Conservation (phyloP, 2,113 vertebrate genomes). For the Pseudorasbora parva region DNA sequence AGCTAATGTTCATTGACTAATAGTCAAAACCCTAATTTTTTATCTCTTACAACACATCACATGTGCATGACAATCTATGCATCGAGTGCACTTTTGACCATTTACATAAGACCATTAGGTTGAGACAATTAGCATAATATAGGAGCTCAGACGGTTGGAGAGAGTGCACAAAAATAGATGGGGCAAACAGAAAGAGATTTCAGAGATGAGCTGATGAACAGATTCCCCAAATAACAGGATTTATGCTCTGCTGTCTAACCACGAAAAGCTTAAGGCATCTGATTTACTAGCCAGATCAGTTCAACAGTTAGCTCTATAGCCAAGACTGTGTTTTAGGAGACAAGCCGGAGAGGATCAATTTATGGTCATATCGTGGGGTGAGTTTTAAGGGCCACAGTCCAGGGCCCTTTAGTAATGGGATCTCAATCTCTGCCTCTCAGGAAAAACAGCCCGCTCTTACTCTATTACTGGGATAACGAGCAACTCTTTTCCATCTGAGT, state of each 20-base stretch:
- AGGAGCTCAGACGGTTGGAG: not conserved
- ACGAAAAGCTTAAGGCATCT: not conserved
- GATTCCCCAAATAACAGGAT: conserved; percentile 16
- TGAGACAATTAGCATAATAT: not conserved
- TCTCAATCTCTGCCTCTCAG: conserved; percentile 18
- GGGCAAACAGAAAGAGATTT: not conserved
- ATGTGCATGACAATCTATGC: not conserved
- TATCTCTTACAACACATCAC: not conserved
- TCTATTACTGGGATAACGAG: conserved; percentile 27
- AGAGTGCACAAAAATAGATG: not conserved
- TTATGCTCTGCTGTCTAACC: conserved; percentile 23
- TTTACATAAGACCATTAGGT: not conserved
- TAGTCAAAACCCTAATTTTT: not conserved
- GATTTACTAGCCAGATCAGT: not conserved
- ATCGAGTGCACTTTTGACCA: not conserved
- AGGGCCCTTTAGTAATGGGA: conserved; percentile 6
- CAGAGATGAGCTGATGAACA: not conserved
- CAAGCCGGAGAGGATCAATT: conserved; percentile 10
- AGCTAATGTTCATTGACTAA: not conserved
- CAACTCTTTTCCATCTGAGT: conserved; percentile 14
- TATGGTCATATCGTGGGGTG: not conserved
- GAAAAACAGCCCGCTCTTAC: conserved; percentile 10
- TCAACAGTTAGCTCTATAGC: conserved; percentile 20
- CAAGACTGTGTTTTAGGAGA: conserved; percentile 29
- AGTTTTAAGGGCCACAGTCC: conserved; percentile 1